Conservation (phyloP, 2,797 vertebrate genomes). For the Novumbra hubbsi region DNA sequence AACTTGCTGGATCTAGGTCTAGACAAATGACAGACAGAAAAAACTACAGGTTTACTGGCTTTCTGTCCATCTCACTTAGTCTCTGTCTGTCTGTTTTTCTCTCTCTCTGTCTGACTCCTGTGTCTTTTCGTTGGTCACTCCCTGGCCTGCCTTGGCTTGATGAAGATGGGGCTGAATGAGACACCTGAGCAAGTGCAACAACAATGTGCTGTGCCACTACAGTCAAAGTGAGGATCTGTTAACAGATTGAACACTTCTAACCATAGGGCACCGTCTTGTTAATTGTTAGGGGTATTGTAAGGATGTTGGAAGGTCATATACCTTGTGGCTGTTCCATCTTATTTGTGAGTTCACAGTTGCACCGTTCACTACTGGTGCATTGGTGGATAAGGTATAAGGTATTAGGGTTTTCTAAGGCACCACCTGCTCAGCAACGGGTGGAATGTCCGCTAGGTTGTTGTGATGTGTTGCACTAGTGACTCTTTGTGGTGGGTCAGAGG, state of each 20-base stretch:
- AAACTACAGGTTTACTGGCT: not conserved
- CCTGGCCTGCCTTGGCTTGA: not conserved
- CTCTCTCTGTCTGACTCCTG: not conserved
- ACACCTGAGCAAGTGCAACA: not conserved
- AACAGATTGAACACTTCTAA: not conserved
- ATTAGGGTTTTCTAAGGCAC: too few species aligned
- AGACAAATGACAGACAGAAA: not conserved
- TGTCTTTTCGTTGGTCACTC: not conserved
- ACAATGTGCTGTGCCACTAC: not conserved
- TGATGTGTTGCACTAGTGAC: too few species aligned
- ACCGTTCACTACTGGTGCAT: not conserved
- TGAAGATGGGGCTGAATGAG: not conserved
- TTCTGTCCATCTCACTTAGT: too few species aligned
- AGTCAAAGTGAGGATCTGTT: not conserved
- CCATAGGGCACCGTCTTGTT: not conserved
- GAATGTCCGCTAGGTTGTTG: too few species aligned
- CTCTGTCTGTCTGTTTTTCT: not conserved
- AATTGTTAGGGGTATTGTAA: not conserved
- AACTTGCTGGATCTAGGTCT: not conserved
- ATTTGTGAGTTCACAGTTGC: not conserved
- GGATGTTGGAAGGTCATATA: not conserved
- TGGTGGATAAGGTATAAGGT: not conserved
- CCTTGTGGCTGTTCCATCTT: not conserved
- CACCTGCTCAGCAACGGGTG: too few species aligned
- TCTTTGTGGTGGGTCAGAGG: too few species aligned